Evolutionary conservation across 2,113 vertebrate genomes (phyloP).

Genomic region (Ivindomyrus marchei): DNA sequence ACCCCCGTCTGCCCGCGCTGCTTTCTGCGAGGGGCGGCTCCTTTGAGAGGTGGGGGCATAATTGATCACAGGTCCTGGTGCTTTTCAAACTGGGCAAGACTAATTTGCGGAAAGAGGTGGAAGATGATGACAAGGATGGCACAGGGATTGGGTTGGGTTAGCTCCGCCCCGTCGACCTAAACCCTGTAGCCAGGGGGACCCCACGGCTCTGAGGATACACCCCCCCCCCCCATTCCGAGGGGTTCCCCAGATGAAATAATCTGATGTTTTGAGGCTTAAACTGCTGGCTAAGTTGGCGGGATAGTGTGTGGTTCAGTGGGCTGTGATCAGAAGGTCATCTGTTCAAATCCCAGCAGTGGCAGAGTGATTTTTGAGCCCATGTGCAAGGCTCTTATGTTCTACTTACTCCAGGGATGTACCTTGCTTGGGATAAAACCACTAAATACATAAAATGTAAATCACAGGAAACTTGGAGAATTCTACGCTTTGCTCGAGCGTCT

Average conservation of each 20-base stretch:
- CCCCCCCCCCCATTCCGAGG: not conserved
- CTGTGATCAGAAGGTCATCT: not conserved
- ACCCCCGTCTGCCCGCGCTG: not conserved
- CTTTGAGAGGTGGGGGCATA: not conserved
- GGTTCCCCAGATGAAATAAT: not conserved
- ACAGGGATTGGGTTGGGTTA: not conserved
- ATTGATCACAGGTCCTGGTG: constrained; percentile 5
- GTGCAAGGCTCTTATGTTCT: not conserved
- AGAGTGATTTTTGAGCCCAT: not conserved
- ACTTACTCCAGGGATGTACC: not conserved
- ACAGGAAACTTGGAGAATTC: not conserved
- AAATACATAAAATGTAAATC: not conserved
- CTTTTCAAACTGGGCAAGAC: not conserved
- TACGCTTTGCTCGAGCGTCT: not conserved
- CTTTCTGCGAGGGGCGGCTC: not conserved
- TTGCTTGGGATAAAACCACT: not conserved
- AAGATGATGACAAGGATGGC: not conserved
- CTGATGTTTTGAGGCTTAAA: not conserved
- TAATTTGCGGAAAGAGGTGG: not conserved
- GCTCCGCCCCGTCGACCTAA: not conserved
- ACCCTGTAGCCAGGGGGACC: not conserved
- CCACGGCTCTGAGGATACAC: not conserved
- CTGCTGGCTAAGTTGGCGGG: not conserved
- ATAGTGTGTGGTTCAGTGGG: not conserved
- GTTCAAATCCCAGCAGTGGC: not conserved